Base-by-base conservation (phyloP, 2,797 vertebrate genomes). In the Megalops cyprinoides region DNA sequence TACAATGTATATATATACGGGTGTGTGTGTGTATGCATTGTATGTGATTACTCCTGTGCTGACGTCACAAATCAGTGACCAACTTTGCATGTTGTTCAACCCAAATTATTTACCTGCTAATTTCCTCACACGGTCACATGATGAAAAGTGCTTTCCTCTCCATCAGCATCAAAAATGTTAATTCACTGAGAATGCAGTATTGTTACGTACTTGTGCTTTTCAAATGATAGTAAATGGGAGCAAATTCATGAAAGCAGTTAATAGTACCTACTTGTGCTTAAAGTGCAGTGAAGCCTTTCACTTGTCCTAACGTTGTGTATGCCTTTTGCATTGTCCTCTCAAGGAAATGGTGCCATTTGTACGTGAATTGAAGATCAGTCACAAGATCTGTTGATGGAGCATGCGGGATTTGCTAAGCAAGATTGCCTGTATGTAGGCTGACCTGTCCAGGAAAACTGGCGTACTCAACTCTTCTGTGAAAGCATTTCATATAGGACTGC, bases 11-110 rank as follows among this genome's bases (percentile, higher is more conserved):
- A n/a, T n/a, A n/a, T n/a, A n/a, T n/a, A n/a, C n/a, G n/a, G n/a
- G n/a, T n/a, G n/a, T n/a, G n/a, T n/a, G 88, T 89, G 91, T 90
- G 88, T 93, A 90, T 92, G 86, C 48, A 44, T 85, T 83, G 87
- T 85, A 85, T 87, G 88, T 88, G 85, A n/a, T n/a, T 84, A 84
- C 88, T 87, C 79, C 83, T 42, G 75, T 86, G 89, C 87, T 92
- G 87, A 88, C 81, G 83, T 75, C 25, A 49, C 28, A 15, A 34
- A 28, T 37, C 55, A 37, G 34, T 48, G 39, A 23, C 69, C 25
- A 71, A 20, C 67, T 71, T 44, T 42, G 67, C 67, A 71, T 42
- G 44, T 42, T 71, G 10, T 42, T 44, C 37, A 42, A 8, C 67
- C 18, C 4, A 2, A 7, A 23, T 39, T 71, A 42, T 71, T 71